Evolutionary conservation across 2,888 invertebrate species (phyloP), one percentile per base, ranked within the genome.

Genomic region (Cephus nigrinus): DNA sequence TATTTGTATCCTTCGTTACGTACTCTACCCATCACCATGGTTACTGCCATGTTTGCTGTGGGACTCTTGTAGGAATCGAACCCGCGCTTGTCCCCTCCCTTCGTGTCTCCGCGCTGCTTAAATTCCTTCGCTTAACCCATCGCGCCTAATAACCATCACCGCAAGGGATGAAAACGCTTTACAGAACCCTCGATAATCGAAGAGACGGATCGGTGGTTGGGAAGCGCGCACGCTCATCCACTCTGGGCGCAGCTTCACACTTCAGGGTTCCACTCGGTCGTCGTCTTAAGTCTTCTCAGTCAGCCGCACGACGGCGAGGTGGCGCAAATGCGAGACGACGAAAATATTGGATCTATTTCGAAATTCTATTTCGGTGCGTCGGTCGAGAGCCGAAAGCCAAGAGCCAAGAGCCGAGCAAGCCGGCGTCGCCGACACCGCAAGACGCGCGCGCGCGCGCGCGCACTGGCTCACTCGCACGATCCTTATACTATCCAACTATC

Each of bases 331-430:
- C 89, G 89, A 88, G 90, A 88, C 90, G 91, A 91, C 91, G 91
- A 91, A 91, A 91, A 91, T 91, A 91, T 91, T 91, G 89, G 91
- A 87, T 91, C 91, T 91, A 91, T 91, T 91, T 91, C 90, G 89
- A 91, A 91, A 91, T 91, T 91, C 91, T 91, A 91, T 91, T 91
- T 91, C 85, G 87, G 90, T 88, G 82, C 86, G 88, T 85, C 90
- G 90, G 89, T 87, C 88, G 88, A 87, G 85, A 85, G 85, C 78
- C 83, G 81, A 81, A 69, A 32, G 40, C 40, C 40, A 40, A 40
- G 40, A 32, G 40, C 40, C 40, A 15, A 40, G 40, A 40, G 40
- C 5, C 75, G 30, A 75, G 76, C 68, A 77, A 77, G 74, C 75
- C 69, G 73, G 75, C 77, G 73, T 68, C 55, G 77, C 35, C 78